A percentile compares a stretch with the other conserved stretches of the same genome.
Conservation (phyloP, 2,113 vertebrate species). For the Plecotus auritus region DNA sequence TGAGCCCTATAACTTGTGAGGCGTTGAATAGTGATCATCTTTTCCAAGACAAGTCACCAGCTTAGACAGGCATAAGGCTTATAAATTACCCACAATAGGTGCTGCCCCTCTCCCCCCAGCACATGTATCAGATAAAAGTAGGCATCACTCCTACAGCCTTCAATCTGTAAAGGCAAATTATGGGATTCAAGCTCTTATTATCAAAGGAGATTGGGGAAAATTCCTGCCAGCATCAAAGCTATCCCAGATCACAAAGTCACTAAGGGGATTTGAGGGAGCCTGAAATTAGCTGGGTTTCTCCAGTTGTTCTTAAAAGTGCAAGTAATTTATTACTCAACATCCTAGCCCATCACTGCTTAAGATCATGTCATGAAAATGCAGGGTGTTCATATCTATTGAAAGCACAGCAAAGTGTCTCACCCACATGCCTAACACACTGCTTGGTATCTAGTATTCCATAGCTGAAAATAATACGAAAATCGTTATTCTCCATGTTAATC, state of each 20-base stretch:
- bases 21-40: background rate
- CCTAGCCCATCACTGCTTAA: background rate
- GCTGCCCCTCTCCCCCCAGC: rapidly evolving
- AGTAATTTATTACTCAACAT: background rate
- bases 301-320: background rate
- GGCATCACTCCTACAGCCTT: background rate
- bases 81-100: background rate
- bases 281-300: background rate
- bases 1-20: background rate
- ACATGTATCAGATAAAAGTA: background rate
- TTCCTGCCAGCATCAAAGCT: background rate
- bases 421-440: background rate
- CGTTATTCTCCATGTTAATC: background rate
- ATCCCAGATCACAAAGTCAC: background rate
- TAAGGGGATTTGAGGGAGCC: background rate
- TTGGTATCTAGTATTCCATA: background rate
- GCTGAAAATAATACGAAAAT: background rate
- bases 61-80: background rate
- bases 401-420: background rate
- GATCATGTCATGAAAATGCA: background rate
- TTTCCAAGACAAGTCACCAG: background rate
- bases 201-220: background rate
- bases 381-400: background rate
- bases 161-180: background rate
- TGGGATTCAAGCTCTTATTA: background rate